Percentiles rank a stretch among this genome's conserved stretches.
Conservation (phyloP, 2,888 invertebrate genomes). For the Hedychridium roseum region DNA sequence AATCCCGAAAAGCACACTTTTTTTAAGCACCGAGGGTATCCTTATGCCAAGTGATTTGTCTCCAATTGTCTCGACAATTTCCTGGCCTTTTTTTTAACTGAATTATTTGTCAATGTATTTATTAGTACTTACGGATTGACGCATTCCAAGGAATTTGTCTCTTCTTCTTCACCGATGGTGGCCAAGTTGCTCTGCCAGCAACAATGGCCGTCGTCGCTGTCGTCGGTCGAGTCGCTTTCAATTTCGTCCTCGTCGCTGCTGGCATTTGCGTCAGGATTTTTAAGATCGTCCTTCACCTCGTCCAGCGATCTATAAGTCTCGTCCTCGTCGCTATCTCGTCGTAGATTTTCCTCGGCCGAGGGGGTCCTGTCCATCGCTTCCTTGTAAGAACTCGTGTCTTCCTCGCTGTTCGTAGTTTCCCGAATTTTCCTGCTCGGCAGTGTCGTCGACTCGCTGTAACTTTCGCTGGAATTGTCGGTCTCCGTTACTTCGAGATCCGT, state of each 20-base stretch:
- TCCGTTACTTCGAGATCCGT: not conserved
- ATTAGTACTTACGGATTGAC: constrained; percentile 46
- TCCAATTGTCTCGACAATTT: no score
- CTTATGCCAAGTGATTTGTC: no score
- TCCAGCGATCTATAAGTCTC: constrained; percentile 39
- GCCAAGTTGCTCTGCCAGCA: constrained; percentile 66
- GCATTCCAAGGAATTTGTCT: constrained; percentile 60
- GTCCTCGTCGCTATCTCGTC: constrained; percentile 24
- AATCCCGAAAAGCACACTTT: no score
- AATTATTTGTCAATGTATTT: not conserved
- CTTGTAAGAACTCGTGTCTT: not conserved
- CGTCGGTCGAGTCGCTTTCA: constrained; percentile 65
- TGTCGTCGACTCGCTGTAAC: constrained; percentile 9
- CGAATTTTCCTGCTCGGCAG: constrained; percentile 13
- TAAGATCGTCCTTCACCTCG: constrained; percentile 31
- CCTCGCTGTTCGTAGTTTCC: constrained; percentile 2
- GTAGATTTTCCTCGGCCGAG: not conserved
- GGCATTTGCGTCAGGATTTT: constrained; percentile 1
- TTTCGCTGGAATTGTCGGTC: not conserved
- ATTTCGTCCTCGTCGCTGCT: constrained; percentile 35
- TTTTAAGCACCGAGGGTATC: no score
- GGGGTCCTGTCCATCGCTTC: not conserved
- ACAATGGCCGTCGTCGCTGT: constrained; percentile 58
- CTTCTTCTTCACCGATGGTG: constrained; percentile 77
- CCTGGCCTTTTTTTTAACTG: no score